Conservation (phyloP, 2,888 invertebrate species). For the Taphrorychus bicolor region DNA sequence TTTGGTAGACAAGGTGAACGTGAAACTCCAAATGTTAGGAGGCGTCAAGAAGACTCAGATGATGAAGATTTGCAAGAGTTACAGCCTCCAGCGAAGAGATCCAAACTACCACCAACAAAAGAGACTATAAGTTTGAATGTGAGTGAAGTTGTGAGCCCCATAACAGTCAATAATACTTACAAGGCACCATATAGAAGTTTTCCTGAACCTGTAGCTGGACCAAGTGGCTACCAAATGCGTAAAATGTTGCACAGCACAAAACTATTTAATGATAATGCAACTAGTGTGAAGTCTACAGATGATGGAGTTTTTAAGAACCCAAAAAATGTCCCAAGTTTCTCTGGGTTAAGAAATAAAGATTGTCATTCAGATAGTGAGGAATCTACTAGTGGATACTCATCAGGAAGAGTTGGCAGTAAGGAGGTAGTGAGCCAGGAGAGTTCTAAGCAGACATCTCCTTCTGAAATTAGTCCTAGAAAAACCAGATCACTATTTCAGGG, state of each 20-base stretch:
- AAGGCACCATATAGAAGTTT: conserved; percentile 43
- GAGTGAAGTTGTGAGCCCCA: conserved; percentile 32
- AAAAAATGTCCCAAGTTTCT: not conserved
- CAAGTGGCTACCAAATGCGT: conserved; percentile 52
- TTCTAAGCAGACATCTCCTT: conserved; percentile 47
- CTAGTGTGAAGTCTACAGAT: not conserved
- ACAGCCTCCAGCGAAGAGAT: conserved; percentile 63
- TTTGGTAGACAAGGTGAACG: conserved; percentile 55
- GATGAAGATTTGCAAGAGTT: conserved; percentile 53
- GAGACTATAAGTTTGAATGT: conserved; percentile 33
- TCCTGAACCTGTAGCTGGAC: conserved; percentile 55
- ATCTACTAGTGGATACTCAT: conserved; percentile 66
- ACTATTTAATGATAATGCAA: conserved; percentile 3
- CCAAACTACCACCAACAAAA: conserved; percentile 48
- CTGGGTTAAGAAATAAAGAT: conserved; percentile 8
- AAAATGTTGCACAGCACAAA: conserved; percentile 45
- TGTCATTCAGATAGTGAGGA: conserved; percentile 65
- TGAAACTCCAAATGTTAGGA: conserved; percentile 50
- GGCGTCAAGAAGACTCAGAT: conserved; percentile 55
- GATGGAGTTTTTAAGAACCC: not conserved
- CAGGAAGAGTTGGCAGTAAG: conserved; percentile 55
- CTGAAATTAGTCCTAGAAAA: conserved; percentile 43
- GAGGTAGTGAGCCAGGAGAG: conserved; percentile 50
- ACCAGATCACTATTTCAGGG: conserved; percentile 48
- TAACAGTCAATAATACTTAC: conserved; percentile 28